Evolutionary conservation across 2,113 vertebrate species (phyloP).

Genomic region (Chinchilla lanigera): DNA sequence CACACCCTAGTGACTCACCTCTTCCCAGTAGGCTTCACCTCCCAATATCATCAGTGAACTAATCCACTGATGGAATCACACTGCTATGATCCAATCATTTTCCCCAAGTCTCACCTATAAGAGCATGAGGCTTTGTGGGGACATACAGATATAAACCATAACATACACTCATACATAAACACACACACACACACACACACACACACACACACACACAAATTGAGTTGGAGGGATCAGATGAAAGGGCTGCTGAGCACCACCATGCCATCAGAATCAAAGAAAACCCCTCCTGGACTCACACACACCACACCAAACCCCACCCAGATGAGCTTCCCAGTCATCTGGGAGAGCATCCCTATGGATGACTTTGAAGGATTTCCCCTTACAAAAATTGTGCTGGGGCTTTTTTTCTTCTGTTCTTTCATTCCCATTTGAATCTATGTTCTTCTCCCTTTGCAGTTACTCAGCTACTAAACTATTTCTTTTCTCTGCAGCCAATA

Average conservation of each 20-base stretch:
- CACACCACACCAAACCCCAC: not conserved
- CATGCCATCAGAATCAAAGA: not conserved
- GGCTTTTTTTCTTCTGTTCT: not conserved
- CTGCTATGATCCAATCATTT: not conserved
- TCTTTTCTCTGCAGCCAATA: not conserved
- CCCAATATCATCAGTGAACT: not conserved
- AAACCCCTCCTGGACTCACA: not conserved
- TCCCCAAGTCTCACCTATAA: not conserved
- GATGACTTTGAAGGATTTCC: not conserved
- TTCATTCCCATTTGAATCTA: not conserved
- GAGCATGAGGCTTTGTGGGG: not conserved
- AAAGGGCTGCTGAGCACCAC: not conserved
- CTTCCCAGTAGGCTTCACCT: not conserved
- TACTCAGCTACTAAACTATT: not conserved
- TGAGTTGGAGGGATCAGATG: rapidly evolving
- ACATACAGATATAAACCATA: not conserved
- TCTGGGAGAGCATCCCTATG: no score
- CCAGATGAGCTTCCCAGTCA: no score
- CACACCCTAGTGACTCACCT: not conserved
- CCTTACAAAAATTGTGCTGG: not conserved
- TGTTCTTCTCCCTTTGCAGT: not conserved
- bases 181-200: not conserved
- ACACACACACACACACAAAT: not conserved
- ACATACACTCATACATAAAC: no score
- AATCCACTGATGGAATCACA: not conserved